Percentiles rank a stretch among this genome's conserved stretches.
These are phyloP conservation scores for Eucera pruinosa DNA, from an alignment of 2,888 invertebrate genomes.

Conservation along the genomic window DNA sequence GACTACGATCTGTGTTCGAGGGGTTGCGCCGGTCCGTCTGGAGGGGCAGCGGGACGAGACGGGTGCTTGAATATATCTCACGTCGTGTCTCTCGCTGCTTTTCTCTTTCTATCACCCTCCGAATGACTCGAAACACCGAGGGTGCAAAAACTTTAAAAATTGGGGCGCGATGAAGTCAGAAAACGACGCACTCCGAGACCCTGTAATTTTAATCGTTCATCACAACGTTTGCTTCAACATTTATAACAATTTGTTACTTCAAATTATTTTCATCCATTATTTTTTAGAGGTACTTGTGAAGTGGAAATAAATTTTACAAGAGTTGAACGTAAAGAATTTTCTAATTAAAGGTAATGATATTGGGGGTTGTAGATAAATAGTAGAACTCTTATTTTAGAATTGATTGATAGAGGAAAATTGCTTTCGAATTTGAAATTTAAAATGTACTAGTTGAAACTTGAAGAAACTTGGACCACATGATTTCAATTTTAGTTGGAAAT, in stretches of 20 bases:
- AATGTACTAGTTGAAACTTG: too few relatives aligned
- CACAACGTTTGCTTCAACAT: not conserved
- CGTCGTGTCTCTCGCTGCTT: conserved; percentile 2
- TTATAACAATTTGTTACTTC: not conserved
- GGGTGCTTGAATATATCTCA: conserved; percentile 24
- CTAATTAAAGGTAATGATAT: too few relatives aligned
- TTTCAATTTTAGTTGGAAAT: too few relatives aligned
- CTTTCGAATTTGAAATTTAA: too few relatives aligned
- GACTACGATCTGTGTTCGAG: conserved; percentile 46
- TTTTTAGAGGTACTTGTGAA: too few relatives aligned
- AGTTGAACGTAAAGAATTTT: too few relatives aligned
- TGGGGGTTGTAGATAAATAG: too few relatives aligned
- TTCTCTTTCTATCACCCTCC: not conserved
- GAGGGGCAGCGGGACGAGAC: conserved; percentile 40
- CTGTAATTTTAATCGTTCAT: too few relatives aligned
- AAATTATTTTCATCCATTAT: not conserved
- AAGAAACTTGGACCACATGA: too few relatives aligned
- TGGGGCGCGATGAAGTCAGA: conserved; percentile 41
- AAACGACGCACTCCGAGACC: not conserved
- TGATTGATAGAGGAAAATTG: too few relatives aligned
- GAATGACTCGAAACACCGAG: conserved; percentile 26
- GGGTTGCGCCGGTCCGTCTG: conserved; percentile 48
- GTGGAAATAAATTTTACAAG: too few relatives aligned
- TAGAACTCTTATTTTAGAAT: too few relatives aligned
- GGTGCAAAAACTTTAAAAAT: conserved; percentile 59